Evolutionary conservation across 1,140 invertebrate species (phyloP).

Genomic region (Delia radicum): DNA sequence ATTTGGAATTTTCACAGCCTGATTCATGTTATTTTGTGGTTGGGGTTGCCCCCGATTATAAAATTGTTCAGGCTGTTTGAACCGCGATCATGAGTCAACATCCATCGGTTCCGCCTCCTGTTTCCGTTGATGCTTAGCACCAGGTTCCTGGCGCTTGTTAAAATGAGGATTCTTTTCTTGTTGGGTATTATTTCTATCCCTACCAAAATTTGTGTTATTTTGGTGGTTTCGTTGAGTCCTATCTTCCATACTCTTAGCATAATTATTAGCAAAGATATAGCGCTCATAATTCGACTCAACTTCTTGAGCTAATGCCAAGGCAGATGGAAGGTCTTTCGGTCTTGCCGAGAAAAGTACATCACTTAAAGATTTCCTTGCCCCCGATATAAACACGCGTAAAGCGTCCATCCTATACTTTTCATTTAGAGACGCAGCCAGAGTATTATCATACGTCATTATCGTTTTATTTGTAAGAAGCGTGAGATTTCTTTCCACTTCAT

Average conservation of each 20-base stretch:
- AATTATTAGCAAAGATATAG: constrained; percentile 24
- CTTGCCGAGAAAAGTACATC: constrained; percentile 28
- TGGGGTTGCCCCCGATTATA: neutral
- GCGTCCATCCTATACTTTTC: constrained; percentile 29
- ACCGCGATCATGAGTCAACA: neutral
- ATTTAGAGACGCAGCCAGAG: constrained; percentile 14
- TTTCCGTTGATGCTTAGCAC: neutral
- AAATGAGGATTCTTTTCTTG: constrained; percentile 23
- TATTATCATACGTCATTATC: constrained; percentile 29
- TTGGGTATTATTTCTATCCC: neutral
- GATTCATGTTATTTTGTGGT: neutral
- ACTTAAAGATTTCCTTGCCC: constrained; percentile 19
- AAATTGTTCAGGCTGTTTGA: neutral
- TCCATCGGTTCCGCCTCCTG: neutral
- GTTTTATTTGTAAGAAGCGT: constrained; percentile 29
- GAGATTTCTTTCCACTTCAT: constrained; percentile 24
- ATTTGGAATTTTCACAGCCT: constrained; percentile 2
- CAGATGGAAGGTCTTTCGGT: constrained; percentile 30
- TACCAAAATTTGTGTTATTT: neutral
- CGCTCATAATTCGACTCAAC: constrained; percentile 32
- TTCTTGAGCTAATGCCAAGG: no score
- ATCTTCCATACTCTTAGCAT: constrained; percentile 27
- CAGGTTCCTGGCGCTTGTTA: neutral
- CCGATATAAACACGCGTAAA: constrained; percentile 28
- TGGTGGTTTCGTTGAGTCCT: neutral